Evolutionary conservation across 2,888 invertebrate genomes (phyloP).

Genomic region (Sphaeridia pumilis): DNA sequence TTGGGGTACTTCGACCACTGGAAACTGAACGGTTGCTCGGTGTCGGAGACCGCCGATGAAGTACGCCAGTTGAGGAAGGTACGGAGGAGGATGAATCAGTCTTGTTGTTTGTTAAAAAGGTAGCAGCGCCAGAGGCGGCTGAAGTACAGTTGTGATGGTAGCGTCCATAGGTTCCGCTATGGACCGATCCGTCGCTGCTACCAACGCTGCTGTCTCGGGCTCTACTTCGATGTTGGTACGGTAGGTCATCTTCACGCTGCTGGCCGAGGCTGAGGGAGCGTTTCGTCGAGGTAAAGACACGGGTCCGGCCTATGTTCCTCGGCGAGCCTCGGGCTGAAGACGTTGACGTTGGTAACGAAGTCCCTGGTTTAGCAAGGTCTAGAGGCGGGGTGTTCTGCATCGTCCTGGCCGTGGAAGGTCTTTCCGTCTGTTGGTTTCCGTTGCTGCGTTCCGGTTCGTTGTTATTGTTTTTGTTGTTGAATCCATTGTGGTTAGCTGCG

Average conservation of each 20-base stretch:
- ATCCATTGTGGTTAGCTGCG: slow-evolving; percentile 13
- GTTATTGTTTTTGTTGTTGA: slow-evolving; percentile 1
- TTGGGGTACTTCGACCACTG: not conserved
- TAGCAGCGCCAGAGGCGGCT: too few species aligned
- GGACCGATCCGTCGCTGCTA: not conserved
- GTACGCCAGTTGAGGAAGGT: too few species aligned
- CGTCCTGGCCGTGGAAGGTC: too few species aligned
- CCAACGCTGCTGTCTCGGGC: not conserved
- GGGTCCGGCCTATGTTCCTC: too few species aligned
- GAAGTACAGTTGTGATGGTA: not conserved
- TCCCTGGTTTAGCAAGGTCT: too few species aligned
- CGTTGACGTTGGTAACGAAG: too few species aligned
- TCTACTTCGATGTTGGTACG: too few species aligned
- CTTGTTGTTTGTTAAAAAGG: not conserved
- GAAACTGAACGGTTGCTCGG: not conserved
- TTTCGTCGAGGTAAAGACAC: slow-evolving; percentile 29
- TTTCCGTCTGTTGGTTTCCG: too few species aligned
- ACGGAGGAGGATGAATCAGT: too few species aligned
- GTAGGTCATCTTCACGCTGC: too few species aligned
- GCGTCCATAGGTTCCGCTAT: not conserved
- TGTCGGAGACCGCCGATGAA: not conserved
- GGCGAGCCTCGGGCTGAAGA: too few species aligned
- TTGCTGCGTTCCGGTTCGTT: not conserved
- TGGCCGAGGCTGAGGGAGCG: slow-evolving; percentile 22
- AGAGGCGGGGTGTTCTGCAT: too few species aligned